These are phyloP conservation scores for Oncorhynchus mykiss DNA, from an alignment of 2,113 vertebrate genomes.

Conservation along the genomic window DNA sequence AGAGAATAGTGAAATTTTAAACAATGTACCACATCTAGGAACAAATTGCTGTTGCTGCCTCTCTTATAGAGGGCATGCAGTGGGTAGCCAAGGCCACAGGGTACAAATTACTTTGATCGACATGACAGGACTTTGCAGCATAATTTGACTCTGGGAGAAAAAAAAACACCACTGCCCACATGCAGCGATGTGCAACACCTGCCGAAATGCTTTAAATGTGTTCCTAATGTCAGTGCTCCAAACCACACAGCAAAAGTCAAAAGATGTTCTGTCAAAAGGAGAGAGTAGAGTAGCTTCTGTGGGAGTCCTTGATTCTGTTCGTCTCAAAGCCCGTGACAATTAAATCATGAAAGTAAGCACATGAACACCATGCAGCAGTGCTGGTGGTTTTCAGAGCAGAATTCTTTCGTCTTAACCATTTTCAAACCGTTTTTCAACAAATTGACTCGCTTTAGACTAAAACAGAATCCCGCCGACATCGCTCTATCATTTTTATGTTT, in stretches of 20 bases:
- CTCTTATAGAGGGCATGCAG: background rate
- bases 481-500: background rate
- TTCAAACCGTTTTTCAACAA: background rate
- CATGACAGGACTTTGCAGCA: background rate
- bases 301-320: background rate
- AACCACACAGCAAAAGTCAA: background rate
- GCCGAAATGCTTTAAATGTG: background rate
- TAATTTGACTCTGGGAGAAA: background rate
- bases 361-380: background rate
- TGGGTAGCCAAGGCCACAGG: background rate
- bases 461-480: background rate
- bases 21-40: background rate
- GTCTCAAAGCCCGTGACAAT: background rate
- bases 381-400: background rate
- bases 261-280: background rate
- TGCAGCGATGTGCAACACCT: background rate
- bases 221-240: background rate
- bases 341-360: constrained; percentile 7
- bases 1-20: too few relatives aligned
- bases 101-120: background rate
- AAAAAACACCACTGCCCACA: background rate
- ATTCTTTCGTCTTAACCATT: background rate
- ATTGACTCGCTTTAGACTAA: constrained; percentile 5
- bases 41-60: background rate
- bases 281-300: background rate